phyloP scores from a whole-genome alignment of 2,888 invertebrate species.

The Octodonta nipae region DNA sequence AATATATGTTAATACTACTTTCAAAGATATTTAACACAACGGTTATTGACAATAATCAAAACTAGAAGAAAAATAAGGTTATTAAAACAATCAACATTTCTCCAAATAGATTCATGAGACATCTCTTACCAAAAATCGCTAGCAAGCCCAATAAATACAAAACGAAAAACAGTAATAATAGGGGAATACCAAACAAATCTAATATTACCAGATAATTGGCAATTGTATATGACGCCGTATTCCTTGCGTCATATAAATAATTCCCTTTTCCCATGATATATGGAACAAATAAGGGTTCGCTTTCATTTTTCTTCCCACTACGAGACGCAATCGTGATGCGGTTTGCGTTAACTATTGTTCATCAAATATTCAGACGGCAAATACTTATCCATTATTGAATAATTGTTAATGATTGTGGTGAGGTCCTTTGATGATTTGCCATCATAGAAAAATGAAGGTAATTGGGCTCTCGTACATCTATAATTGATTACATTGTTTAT shows the following conservation, averaged over 20 bases:
- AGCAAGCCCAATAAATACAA: constrained; percentile 3
- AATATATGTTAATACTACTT: no score
- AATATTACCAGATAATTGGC: constrained; percentile 10
- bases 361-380: constrained; percentile 30
- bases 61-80: no score
- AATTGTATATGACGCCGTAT: constrained; percentile 7
- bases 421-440: constrained; percentile 28
- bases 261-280: constrained; percentile 8
- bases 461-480: constrained; percentile 30
- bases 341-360: constrained; percentile 20
- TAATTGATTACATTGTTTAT: constrained; percentile 20
- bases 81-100: no score
- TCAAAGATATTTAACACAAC: no score
- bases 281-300: constrained; percentile 2
- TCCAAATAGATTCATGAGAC: no score
- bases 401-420: constrained; percentile 31
- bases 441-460: constrained; percentile 31
- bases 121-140: no score
- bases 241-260: constrained; percentile 7
- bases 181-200: no score
- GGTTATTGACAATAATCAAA: no score
- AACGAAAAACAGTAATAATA: no score
- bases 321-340: constrained; percentile 13
- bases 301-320: neutral
- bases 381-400: constrained; percentile 34